phyloP scores from a whole-genome alignment of 2,797 vertebrate genomes.

The Podarcis lilfordi region DNA sequence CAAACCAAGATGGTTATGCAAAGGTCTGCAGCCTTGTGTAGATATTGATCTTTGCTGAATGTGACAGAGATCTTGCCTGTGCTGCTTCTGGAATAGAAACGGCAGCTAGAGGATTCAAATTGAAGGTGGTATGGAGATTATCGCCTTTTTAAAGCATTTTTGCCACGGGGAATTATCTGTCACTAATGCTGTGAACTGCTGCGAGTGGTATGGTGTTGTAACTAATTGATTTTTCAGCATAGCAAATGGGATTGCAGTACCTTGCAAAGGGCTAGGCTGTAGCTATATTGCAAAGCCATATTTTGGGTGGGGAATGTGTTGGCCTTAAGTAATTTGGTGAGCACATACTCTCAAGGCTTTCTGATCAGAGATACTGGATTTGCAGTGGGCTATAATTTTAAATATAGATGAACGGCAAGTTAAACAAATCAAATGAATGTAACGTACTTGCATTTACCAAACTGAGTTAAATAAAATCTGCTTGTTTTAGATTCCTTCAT shows the following conservation, averaged over 20 bases:
- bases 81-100: not conserved
- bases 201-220: too few relatives aligned
- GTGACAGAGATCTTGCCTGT: not conserved
- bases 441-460: not conserved
- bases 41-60: not conserved
- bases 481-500: slow-evolving; percentile 87
- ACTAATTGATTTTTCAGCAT: not conserved
- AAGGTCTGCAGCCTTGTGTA: not conserved
- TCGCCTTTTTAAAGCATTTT: not conserved
- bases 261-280: not conserved
- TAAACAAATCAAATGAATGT: not conserved
- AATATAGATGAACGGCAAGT: not conserved
- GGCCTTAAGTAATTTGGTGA: not conserved
- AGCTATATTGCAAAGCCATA: not conserved
- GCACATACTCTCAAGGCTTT: not conserved
- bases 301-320: not conserved
- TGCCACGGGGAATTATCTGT: not conserved
- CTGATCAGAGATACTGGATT: not conserved
- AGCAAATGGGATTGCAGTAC: not conserved
- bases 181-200: not conserved
- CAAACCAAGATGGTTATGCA: not conserved
- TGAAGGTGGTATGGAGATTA: not conserved
- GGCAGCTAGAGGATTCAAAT: not conserved
- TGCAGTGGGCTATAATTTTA: not conserved
- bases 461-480: not conserved